Conservation (phyloP, 2,797 vertebrate species). For the Synaphobranchus kaupii region DNA sequence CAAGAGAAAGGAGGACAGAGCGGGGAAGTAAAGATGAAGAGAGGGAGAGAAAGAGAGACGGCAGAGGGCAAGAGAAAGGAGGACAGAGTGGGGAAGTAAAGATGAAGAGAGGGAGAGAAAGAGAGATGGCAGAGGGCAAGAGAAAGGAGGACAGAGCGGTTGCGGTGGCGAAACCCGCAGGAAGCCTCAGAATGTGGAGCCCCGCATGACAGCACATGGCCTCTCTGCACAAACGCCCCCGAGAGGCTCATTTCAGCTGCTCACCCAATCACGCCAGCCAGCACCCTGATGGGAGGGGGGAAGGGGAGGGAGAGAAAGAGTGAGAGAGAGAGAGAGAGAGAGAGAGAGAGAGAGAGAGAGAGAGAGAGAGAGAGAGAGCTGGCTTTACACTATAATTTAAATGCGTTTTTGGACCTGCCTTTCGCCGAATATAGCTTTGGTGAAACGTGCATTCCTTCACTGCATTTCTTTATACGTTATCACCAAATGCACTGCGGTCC, state of each 20-base stretch:
- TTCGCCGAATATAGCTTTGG: too few species aligned
- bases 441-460: too few species aligned
- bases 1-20: too few species aligned
- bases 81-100: too few species aligned
- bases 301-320: not conserved
- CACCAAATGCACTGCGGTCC: too few species aligned
- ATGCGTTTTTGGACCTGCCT: too few species aligned
- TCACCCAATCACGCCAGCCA: not conserved
- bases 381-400: too few species aligned
- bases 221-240: not conserved
- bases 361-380: slow-evolving; percentile 23
- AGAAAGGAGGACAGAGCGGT: not conserved
- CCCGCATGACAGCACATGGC: not conserved
- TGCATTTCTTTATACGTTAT: too few species aligned
- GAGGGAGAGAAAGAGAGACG: too few species aligned
- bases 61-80: too few species aligned
- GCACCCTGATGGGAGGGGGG: not conserved
- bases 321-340: slow-evolving; percentile 33
- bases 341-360: not conserved
- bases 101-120: slow-evolving; percentile 11
- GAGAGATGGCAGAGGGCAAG: not conserved
- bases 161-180: not conserved
- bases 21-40: too few species aligned
- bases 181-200: not conserved
- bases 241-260: not conserved